Percentiles rank a stretch among this genome's conserved stretches.
These are phyloP conservation scores for Chesias legatella DNA, from an alignment of 2,888 invertebrate species.

Conservation along the genomic window DNA sequence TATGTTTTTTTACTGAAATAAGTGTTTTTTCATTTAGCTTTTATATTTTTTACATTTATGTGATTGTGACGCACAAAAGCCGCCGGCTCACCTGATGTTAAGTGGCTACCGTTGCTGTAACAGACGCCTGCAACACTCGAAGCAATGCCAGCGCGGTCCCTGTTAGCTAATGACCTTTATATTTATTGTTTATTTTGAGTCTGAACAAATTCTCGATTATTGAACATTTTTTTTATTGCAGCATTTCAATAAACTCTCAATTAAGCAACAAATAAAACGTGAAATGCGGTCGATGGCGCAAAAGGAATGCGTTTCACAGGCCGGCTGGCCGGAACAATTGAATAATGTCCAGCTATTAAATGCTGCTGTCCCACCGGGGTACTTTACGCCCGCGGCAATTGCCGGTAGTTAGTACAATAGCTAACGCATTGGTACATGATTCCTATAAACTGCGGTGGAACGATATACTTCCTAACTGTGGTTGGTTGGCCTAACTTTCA, in stretches of 20 bases:
- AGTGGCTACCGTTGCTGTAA: too few relatives aligned
- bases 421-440: slow-evolving; percentile 15
- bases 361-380: slow-evolving; percentile 41
- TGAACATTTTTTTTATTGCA: too few relatives aligned
- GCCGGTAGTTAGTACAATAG: slow-evolving; percentile 38
- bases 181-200: too few relatives aligned
- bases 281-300: slow-evolving; percentile 37
- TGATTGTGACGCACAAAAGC: too few relatives aligned
- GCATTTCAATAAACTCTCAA: neutral
- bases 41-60: too few relatives aligned
- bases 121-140: too few relatives aligned
- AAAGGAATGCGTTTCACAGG: slow-evolving; percentile 63
- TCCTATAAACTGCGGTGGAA: slow-evolving; percentile 23
- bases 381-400: slow-evolving; percentile 48
- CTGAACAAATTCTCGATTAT: too few relatives aligned
- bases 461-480: slow-evolving; percentile 37
- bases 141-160: too few relatives aligned
- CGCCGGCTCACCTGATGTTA: too few relatives aligned
- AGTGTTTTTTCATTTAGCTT: too few relatives aligned
- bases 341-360: slow-evolving; percentile 69
- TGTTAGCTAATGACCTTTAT: too few relatives aligned
- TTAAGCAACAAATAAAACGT: slow-evolving; percentile 28
- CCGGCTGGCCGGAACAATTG: slow-evolving; percentile 65
- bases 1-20: too few relatives aligned
- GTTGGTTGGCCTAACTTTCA: slow-evolving; percentile 12